Percentiles rank a stretch among this genome's conserved stretches.
Conservation (phyloP, 2,113 vertebrate species). For the Zapus hudsonius region DNA sequence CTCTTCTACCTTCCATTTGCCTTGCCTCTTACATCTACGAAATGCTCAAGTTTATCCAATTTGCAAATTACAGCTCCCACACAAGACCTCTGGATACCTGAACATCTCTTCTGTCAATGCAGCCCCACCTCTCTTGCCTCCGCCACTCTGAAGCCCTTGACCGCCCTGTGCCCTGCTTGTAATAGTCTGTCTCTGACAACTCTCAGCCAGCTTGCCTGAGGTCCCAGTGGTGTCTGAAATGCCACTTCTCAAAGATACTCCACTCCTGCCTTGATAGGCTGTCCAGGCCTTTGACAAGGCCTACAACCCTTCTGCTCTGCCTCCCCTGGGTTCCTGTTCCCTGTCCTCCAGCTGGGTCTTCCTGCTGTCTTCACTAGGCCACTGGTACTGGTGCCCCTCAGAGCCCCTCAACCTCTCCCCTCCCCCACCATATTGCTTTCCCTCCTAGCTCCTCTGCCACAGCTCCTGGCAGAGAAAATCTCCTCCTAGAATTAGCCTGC, state of each 20-base stretch:
- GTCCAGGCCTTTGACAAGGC: not conserved
- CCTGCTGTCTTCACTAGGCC: not conserved
- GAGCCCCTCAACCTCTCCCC: not conserved
- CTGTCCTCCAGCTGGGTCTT: not conserved
- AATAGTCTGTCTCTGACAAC: not conserved
- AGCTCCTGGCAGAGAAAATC: not conserved
- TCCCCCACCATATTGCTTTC: too few species aligned
- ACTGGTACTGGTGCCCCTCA: not conserved
- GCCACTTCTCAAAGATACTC: not conserved
- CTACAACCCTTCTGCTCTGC: too few species aligned
- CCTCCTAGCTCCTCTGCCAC: not conserved
- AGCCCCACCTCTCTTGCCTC: not conserved
- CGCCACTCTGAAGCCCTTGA: not conserved
- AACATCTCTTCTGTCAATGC: not conserved
- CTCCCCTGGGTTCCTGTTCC: not conserved
- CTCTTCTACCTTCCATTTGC: not conserved
- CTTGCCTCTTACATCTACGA: not conserved
- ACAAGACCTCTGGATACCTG: not conserved
- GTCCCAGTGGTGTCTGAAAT: not conserved
- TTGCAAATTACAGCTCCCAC: not conserved
- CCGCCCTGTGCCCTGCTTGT: not conserved
- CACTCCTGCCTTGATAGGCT: too few species aligned
- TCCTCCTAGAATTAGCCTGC: not conserved
- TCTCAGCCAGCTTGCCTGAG: not conserved
- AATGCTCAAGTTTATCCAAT: not conserved